A percentile compares a stretch with the other conserved stretches of the same genome.
phyloP scores from a whole-genome alignment of 2,113 vertebrate genomes.

The Hemiscyllium ocellatum region DNA sequence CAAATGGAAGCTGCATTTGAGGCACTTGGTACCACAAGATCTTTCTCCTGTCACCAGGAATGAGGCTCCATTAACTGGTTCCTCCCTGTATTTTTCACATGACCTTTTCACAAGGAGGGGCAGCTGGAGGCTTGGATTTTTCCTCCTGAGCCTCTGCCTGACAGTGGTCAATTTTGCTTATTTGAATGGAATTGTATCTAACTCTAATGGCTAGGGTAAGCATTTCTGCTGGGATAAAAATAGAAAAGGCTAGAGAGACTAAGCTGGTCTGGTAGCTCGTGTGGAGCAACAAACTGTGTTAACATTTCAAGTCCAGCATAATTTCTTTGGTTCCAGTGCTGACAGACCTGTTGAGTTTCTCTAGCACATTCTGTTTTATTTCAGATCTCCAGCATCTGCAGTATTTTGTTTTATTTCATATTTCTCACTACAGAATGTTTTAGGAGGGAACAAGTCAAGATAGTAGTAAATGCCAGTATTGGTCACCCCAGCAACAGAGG shows the following conservation, averaged over 20 bases:
- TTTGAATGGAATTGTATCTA: not conserved
- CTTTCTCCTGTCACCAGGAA: not conserved
- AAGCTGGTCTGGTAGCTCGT: no score
- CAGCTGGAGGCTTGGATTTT: not conserved
- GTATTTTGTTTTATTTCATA: no score
- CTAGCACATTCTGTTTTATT: no score
- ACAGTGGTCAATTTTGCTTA: not conserved
- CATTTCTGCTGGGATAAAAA: no score
- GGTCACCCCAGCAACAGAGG: not conserved
- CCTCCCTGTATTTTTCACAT: not conserved
- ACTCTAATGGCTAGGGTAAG: not conserved
- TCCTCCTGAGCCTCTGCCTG: not conserved
- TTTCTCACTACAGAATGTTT: not conserved
- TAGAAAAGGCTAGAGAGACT: no score
- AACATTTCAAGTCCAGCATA: no score
- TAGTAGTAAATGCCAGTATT: not conserved
- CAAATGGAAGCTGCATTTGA: not conserved
- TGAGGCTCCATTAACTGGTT: not conserved
- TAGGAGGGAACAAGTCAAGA: not conserved
- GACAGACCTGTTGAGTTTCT: no score
- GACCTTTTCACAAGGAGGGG: not conserved
- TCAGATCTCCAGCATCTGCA: no score
- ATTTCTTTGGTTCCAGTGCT: no score
- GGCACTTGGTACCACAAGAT: not conserved
- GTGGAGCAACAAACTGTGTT: no score